Evolutionary conservation across 2,888 invertebrate genomes (phyloP).

Genomic region (Melanchra persicariae): DNA sequence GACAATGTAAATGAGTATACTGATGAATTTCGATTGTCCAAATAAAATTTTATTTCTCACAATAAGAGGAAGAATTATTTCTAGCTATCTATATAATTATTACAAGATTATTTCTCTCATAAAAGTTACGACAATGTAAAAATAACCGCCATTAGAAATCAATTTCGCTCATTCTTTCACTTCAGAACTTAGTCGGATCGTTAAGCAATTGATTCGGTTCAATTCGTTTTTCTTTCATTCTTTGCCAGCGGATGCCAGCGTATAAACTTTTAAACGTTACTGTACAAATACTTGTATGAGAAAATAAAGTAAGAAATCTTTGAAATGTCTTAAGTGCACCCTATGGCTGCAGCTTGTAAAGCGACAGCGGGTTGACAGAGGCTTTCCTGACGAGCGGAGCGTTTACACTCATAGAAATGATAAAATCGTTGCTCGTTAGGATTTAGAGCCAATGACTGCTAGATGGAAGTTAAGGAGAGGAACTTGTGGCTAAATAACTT

Average conservation of each 20-base stretch:
- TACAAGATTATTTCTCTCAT: not conserved
- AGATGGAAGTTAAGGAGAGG: too few species aligned
- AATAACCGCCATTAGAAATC: slow-evolving; percentile 37
- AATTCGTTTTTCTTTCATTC: slow-evolving; percentile 23
- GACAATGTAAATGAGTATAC: too few species aligned
- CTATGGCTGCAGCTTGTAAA: slow-evolving; percentile 1
- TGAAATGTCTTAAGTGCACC: slow-evolving; percentile 35
- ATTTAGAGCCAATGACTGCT: too few species aligned
- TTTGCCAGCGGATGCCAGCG: not conserved
- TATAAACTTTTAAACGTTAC: slow-evolving; percentile 41
- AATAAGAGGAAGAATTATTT: too few species aligned
- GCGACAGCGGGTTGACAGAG: slow-evolving; percentile 7
- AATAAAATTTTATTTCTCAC: too few species aligned
- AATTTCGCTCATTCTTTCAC: slow-evolving; percentile 45
- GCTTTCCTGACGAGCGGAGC: not conserved
- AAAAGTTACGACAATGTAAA: slow-evolving; percentile 7
- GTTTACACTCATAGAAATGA: too few species aligned
- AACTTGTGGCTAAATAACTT: too few species aligned
- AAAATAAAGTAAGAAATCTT: slow-evolving; percentile 38
- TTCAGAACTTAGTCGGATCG: slow-evolving; percentile 16
- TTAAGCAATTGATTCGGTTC: slow-evolving; percentile 45
- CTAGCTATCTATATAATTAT: not conserved
- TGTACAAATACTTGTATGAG: slow-evolving; percentile 14
- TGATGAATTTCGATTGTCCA: too few species aligned
- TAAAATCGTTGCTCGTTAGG: too few species aligned